phyloP scores from a whole-genome alignment of 2,113 vertebrate genomes.

The Bufo gargarizans region DNA sequence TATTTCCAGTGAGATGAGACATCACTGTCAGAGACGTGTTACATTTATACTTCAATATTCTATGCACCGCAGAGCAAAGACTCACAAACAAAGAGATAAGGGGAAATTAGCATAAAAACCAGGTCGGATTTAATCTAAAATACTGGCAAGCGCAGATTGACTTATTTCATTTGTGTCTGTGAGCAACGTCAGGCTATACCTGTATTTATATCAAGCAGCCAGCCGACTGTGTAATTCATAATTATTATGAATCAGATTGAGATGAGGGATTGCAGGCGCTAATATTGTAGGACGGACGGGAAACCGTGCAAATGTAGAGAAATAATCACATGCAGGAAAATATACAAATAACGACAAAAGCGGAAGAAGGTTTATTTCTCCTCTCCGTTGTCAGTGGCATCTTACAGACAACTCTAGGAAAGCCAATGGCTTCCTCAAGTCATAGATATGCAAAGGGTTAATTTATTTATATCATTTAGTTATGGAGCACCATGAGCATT shows the following conservation, averaged over 20 bases:
- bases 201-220: slow-evolving; percentile 13
- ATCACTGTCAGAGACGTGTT: slow-evolving; percentile 49
- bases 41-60: slow-evolving; percentile 45
- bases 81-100: slow-evolving; percentile 51
- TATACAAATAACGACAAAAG: not conserved
- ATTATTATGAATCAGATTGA: slow-evolving; percentile 25
- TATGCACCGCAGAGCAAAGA: slow-evolving; percentile 50
- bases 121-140: slow-evolving; percentile 38
- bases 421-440: not conserved
- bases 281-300: not conserved
- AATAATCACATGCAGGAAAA: not conserved
- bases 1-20: slow-evolving; percentile 57
- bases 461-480: too few species aligned
- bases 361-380: not conserved
- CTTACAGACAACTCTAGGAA: too few species aligned
- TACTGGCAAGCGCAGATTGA: slow-evolving; percentile 4
- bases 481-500: not conserved
- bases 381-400: too few species aligned
- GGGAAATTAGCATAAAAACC: slow-evolving; percentile 39
- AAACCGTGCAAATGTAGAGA: not conserved
- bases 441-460: not conserved
- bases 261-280: not conserved
- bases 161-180: slow-evolving; percentile 35
- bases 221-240: not conserved
- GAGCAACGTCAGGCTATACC: slow-evolving; percentile 9